Conservation (phyloP, 2,797 vertebrate species). For the Argya squamiceps region DNA sequence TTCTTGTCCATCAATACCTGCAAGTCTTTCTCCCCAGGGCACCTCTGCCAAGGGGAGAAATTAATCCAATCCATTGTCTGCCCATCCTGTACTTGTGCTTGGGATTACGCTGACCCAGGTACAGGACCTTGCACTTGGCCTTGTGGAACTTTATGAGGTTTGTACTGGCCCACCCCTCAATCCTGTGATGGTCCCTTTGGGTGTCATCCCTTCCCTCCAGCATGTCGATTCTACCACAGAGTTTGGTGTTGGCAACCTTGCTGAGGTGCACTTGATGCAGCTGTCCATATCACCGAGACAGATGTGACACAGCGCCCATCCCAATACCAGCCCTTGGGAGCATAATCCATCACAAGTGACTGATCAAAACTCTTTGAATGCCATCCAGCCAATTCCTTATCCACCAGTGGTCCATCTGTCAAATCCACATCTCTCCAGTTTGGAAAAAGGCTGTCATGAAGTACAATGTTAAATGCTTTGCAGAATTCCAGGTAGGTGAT, state of each 20-base stretch:
- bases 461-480: not conserved
- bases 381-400: not conserved
- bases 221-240: rapidly evolving
- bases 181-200: not conserved
- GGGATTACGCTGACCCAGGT: not conserved
- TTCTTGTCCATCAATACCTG: not conserved
- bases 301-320: rapidly evolving
- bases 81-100: not conserved
- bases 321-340: not conserved
- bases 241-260: not conserved
- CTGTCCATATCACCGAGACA: rapidly evolving
- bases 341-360: not conserved
- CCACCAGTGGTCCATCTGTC: not conserved
- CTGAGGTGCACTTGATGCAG: not conserved
- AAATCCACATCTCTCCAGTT: not conserved
- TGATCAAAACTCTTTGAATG: not conserved
- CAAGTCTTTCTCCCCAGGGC: not conserved
- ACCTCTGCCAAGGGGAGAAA: not conserved
- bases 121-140: not conserved
- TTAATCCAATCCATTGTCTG: not conserved
- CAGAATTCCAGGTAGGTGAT: not conserved
- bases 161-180: rapidly evolving
- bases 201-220: not conserved
- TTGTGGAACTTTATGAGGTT: not conserved
- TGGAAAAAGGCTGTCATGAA: not conserved